Conservation (phyloP, 64 coral and sea anemone genomes). For the Anthopleura sola region DNA sequence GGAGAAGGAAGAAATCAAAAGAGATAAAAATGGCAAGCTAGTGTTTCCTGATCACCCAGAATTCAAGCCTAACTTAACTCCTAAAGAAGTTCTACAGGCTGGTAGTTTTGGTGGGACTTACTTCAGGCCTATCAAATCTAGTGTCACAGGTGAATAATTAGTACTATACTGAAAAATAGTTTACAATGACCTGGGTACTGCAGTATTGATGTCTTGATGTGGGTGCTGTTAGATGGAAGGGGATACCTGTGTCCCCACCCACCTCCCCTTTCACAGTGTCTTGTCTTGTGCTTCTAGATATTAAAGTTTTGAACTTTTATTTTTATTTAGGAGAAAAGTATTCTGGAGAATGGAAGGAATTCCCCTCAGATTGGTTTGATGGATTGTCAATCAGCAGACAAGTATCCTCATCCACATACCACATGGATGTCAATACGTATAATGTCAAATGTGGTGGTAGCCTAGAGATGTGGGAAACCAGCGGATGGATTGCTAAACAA, state of each 20-base stretch:
- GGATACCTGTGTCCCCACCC: too few species aligned
- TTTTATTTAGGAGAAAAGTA: conserved; percentile 60
- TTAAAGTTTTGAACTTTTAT: not conserved
- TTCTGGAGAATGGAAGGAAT: conserved; percentile 77
- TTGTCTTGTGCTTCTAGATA: not conserved
- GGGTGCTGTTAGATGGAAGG: too few species aligned
- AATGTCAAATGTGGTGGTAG: conserved; percentile 80
- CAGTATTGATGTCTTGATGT: too few species aligned
- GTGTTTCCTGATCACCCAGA: conserved; percentile 78
- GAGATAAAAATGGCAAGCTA: conserved; percentile 75
- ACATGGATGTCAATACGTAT: conserved; percentile 76
- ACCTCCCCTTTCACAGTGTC: too few species aligned
- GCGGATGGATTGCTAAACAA: conserved; percentile 86
- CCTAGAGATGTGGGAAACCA: conserved; percentile 89
- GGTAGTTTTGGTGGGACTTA: conserved; percentile 88
- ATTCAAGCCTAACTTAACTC: conserved; percentile 83
- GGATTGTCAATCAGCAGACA: conserved; percentile 65
- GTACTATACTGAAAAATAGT: too few species aligned
- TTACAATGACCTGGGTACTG: too few species aligned
- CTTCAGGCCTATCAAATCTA: conserved; percentile 67
- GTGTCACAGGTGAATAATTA: conserved; percentile 50
- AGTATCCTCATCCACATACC: conserved; percentile 61
- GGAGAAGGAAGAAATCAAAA: not conserved
- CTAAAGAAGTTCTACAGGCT: conserved; percentile 79
- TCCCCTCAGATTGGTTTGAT: conserved; percentile 85